Evolutionary conservation across 1,140 invertebrate species (phyloP), one percentile per base, ranked within the genome.

Genomic region (Trissolcus basalis): DNA sequence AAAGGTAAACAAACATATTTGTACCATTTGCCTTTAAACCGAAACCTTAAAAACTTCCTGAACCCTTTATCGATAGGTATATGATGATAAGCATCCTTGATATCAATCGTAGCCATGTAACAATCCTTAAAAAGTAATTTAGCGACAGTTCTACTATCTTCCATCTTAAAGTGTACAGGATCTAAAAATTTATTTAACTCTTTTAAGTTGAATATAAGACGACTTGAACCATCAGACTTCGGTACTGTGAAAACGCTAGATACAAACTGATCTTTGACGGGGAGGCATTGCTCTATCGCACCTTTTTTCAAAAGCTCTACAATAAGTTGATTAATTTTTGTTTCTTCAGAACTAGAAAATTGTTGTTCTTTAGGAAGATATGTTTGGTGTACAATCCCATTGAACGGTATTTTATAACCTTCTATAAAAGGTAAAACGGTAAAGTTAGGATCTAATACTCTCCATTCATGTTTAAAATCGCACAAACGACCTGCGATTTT

Each of bases 21-120:
- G 48, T 60, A 77, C 0, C 69, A 8, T 36, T 68, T 3, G 13
- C 44, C 27, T 12, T 54, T 4, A 55, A 80, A 80, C 11, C 53
- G 13, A 35, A 85, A 84, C 39, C 79, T 69, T 11, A 84, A 65
- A 71, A 61, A 83, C 71, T 83, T 82, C 54, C 74, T 60, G 10
- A 64, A 15, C n/a, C 15, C 32, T 13, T 45, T 16, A 48, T 44
- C 4, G 11, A 80, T 56, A 10, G 63, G 48, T 0, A 80, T 51
- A 8, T 41, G 8, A 44, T 69, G 74, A 41, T 74, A 79, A 0
- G 69, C 69, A 36, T 77, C 78, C 49, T 75, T 69, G 1, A 78
- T 5, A 44, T 72, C 75, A 4, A 77, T 51, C 5, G 58, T 58
- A 7, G 59, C 11, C 71, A 75, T 80, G 36, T 72, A 80, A 51